These are phyloP conservation scores for Todus mexicanus DNA, from an alignment of 2,797 vertebrate species.

Conservation along the genomic window DNA sequence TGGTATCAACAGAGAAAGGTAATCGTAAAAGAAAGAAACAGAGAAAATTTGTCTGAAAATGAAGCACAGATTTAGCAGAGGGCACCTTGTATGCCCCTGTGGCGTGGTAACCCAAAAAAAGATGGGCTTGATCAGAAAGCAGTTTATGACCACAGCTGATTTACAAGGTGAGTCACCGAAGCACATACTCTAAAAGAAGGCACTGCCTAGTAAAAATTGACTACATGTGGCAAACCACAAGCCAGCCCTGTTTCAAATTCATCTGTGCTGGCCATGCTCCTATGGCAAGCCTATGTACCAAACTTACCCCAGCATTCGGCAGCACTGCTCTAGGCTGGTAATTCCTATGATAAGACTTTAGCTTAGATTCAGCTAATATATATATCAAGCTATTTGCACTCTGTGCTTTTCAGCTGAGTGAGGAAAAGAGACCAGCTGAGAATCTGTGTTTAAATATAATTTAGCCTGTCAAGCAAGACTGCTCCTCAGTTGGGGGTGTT, in stretches of 20 bases:
- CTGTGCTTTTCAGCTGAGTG: neutral
- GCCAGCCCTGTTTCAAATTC: neutral
- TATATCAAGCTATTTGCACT: constrained; percentile 26
- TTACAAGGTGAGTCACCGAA: constrained; percentile 55
- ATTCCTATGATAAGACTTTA: constrained; percentile 19
- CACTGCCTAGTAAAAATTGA: constrained; percentile 29
- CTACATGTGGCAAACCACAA: constrained; percentile 38
- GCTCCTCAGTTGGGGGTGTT: neutral
- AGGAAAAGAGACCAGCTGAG: constrained; percentile 34
- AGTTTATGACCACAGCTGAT: constrained; percentile 31
- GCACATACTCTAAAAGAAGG: constrained; percentile 32
- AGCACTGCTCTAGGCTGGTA: neutral
- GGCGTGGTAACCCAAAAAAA: neutral
- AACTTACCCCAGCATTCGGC: neutral
- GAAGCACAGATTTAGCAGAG: neutral
- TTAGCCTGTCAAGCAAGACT: constrained; percentile 41
- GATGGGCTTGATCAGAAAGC: neutral
- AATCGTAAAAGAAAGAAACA: neutral
- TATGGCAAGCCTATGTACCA: neutral
- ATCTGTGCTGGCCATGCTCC: neutral
- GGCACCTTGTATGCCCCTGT: neutral
- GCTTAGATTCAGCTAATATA: constrained; percentile 23
- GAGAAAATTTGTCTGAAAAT: neutral
- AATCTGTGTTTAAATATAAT: constrained; percentile 46
- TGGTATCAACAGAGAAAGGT: neutral